phyloP scores from a whole-genome alignment of 1,140 invertebrate genomes.

The Eriocheir sinensis region DNA sequence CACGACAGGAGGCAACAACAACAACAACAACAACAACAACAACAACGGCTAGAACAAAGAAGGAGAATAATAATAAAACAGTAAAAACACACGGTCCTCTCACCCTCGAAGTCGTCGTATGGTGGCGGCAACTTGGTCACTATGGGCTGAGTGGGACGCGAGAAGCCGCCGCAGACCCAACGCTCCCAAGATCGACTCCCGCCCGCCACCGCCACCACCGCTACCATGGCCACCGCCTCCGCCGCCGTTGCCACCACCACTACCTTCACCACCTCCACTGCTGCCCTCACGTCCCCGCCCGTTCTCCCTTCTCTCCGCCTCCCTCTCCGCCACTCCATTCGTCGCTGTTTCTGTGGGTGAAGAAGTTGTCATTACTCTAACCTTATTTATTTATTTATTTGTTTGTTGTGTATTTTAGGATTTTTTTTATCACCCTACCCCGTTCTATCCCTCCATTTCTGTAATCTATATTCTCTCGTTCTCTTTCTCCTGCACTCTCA shows the following conservation, averaged over 20 bases:
- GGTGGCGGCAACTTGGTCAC: constrained; percentile 53
- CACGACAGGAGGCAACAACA: too few relatives aligned
- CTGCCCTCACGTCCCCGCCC: not conserved
- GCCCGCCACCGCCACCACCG: not conserved
- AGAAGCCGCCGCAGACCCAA: constrained; percentile 46
- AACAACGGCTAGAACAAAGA: too few relatives aligned
- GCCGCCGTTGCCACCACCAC: not conserved
- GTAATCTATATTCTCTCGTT: too few relatives aligned
- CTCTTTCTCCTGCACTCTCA: too few relatives aligned
- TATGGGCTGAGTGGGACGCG: not conserved
- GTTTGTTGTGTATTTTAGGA: too few relatives aligned
- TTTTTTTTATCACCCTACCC: too few relatives aligned
- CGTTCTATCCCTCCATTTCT: too few relatives aligned
- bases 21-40: too few relatives aligned
- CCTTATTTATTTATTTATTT: too few relatives aligned
- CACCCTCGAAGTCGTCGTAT: constrained; percentile 59
- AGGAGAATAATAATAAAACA: too few relatives aligned
- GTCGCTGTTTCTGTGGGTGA: not conserved
- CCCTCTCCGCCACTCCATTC: not conserved
- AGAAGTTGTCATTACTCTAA: not conserved
- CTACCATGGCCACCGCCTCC: not conserved
- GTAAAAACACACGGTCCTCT: too few relatives aligned
- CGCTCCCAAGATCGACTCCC: constrained; percentile 36
- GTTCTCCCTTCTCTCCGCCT: not conserved
- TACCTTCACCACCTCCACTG: not conserved